A percentile compares a stretch with the other conserved stretches of the same genome.
phyloP scores from a whole-genome alignment of 2,113 vertebrate species.

The Plestiodon gilberti region DNA sequence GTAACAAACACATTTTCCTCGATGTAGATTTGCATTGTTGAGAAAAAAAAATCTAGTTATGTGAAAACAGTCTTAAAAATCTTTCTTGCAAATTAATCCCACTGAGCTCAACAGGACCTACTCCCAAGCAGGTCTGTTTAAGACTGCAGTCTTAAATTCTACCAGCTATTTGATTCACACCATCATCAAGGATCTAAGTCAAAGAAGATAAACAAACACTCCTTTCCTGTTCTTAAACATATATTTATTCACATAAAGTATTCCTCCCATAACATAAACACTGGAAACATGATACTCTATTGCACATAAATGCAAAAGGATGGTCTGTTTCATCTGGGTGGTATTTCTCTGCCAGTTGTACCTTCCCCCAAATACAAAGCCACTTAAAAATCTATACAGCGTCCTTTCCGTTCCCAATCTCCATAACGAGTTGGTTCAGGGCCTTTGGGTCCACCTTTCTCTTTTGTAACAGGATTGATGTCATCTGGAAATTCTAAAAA shows the following conservation, averaged over 20 bases:
- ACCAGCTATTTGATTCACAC: neutral
- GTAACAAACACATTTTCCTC: neutral
- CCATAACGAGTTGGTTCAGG: conserved; percentile 97
- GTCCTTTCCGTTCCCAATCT: conserved; percentile 97
- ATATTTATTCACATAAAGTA: conserved; percentile 36
- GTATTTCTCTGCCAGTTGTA: neutral
- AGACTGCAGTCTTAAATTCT: neutral
- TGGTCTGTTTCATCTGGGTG: neutral
- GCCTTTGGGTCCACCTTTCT: conserved; percentile 91
- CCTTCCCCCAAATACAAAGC: conserved; percentile 18
- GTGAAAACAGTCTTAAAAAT: neutral
- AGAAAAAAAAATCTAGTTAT: neutral
- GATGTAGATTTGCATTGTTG: neutral
- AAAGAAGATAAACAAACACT: neutral
- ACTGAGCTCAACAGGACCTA: neutral
- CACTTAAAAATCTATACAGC: conserved; percentile 93
- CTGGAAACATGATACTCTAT: conserved; percentile 6
- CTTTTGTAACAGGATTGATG: conserved; percentile 92
- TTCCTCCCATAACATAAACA: neutral
- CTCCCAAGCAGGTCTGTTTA: neutral
- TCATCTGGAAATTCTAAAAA: conserved; percentile 88
- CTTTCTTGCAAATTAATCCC: neutral
- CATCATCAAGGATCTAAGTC: neutral
- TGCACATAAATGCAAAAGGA: neutral
- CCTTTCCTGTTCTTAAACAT: neutral